Evolutionary conservation across 2,888 invertebrate species (phyloP).

Genomic region (Heteromyza rotundicornis): DNA sequence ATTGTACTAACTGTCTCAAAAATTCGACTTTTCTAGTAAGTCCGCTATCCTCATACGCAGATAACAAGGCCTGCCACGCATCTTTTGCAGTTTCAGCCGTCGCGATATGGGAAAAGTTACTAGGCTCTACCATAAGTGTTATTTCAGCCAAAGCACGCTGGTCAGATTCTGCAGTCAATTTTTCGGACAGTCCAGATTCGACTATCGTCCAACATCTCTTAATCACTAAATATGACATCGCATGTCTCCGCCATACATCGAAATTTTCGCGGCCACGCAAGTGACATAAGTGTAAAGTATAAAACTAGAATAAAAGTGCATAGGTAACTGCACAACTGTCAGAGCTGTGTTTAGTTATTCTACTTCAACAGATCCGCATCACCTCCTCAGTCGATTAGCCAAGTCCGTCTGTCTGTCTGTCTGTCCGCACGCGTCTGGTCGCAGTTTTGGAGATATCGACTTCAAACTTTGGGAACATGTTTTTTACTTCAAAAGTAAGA

Average conservation of each 20-base stretch:
- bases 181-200: conserved; percentile 20
- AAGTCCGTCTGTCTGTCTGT: too few relatives aligned
- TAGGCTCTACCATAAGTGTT: conserved; percentile 32
- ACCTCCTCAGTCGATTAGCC: too few relatives aligned
- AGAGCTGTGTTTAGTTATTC: too few relatives aligned
- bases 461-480: too few relatives aligned
- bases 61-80: conserved; percentile 31
- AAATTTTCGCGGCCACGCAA: conserved; percentile 31
- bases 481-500: too few relatives aligned
- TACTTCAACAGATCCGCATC: too few relatives aligned
- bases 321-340: too few relatives aligned
- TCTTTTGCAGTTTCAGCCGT: conserved; percentile 30
- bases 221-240: conserved; percentile 30
- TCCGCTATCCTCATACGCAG: conserved; percentile 31
- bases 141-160: conserved; percentile 33
- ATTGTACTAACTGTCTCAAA: conserved; percentile 25
- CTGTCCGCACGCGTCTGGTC: too few relatives aligned
- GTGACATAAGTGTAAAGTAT: too few relatives aligned
- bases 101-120: conserved; percentile 33
- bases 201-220: conserved; percentile 28
- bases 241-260: conserved; percentile 46
- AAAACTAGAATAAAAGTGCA: too few relatives aligned
- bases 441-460: too few relatives aligned
- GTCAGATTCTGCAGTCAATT: conserved; percentile 20
- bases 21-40: conserved; percentile 28